Base-by-base conservation (phyloP, 2,888 invertebrate genomes). In the Serrognathus titanus region DNA sequence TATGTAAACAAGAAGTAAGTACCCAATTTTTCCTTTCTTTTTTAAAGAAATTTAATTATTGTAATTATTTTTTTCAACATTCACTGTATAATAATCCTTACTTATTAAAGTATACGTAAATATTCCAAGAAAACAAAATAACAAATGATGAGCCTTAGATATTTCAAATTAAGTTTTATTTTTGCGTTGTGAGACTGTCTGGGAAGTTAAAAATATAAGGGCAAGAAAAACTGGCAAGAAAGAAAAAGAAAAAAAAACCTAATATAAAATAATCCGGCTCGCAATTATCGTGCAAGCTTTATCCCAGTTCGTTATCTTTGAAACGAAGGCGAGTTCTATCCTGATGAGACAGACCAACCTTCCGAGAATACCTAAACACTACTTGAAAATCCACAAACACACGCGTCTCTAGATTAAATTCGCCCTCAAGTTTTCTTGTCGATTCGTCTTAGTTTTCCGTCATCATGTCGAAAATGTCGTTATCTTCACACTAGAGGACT, bases 381-480 rank as follows among this genome's bases (percentile, higher is more conserved):
- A 75, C 75, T 77, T 75, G 75, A 74, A 73, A 76, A 76, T 75
- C 76, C 74, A 73, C 74, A 74, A 75, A 76, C 75, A 75, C 72
- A 67, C 67, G 66, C 69, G 66, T 61, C 68, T 68, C 71, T 69
- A 74, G 75, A 76, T 76, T 76, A 76, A 76, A 76, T 76, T 76
- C 74, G 69, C 73, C 73, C 75, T 70, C 66, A 71, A 71, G 71
- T 75, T 73, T 73, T 72, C 71, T 68, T 74, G 74, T 74, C 75
- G 75, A 76, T 74, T 73, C 75, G 75, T 74, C 75, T 72, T 73
- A 73, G 73, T 72, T 72, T 72, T 69, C 71, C 70, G 73, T 75
- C 74, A 70, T 73, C 73, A 71, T 74, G 75, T 74, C 73, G 72
- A 68, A 73, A 76, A 76, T 69, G 74, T 75, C 71, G 76, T 76